These are phyloP conservation scores for Drosophila demipolita DNA, from an alignment of 2,888 invertebrate species.

Conservation along the genomic window DNA sequence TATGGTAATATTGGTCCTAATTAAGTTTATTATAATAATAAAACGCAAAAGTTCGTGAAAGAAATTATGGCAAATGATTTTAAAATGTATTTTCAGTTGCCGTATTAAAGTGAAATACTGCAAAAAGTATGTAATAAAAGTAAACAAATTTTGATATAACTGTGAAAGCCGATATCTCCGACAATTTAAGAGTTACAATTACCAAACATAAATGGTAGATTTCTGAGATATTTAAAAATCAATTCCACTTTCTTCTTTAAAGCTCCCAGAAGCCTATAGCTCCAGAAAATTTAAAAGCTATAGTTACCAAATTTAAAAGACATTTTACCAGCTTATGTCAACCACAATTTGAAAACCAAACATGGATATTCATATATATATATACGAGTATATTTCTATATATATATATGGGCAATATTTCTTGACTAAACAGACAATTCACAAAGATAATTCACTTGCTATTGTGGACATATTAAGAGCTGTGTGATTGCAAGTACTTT, in stretches of 20 bases:
- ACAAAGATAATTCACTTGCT: not conserved
- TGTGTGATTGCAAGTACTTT: slow-evolving; percentile 22
- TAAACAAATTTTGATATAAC: not conserved
- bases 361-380: no score
- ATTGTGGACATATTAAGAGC: not conserved
- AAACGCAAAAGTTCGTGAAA: not conserved
- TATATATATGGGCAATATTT: no score
- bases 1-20: not conserved
- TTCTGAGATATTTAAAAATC: no score
- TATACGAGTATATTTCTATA: no score
- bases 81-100: not conserved
- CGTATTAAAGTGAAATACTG: not conserved
- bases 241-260: no score
- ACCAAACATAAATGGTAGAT: no score
- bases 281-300: no score
- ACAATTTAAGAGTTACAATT: no score
- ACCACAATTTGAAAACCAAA: no score
- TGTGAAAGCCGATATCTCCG: not conserved
- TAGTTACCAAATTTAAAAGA: no score
- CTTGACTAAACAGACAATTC: not conserved
- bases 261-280: no score
- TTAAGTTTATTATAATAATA: slow-evolving; percentile 8
- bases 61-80: not conserved
- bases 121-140: not conserved
- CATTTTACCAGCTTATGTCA: no score